Percentiles rank a stretch among this genome's conserved stretches.
phyloP scores from a whole-genome alignment of 2,113 vertebrate genomes.

The Gopherus flavomarginatus region DNA sequence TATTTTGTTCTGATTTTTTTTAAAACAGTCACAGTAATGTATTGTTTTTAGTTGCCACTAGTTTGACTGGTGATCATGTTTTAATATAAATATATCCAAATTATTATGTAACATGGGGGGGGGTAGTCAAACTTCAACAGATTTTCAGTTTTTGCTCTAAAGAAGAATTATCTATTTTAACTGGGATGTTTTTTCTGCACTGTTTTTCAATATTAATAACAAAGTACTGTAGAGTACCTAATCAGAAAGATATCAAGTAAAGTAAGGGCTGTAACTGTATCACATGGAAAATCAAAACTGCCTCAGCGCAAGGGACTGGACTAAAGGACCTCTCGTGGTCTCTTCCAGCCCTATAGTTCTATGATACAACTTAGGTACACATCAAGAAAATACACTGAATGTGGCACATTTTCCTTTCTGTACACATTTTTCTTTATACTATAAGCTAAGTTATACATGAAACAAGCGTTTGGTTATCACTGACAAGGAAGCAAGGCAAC shows the following conservation, averaged over 20 bases:
- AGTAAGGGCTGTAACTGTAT: neutral
- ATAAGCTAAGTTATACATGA: constrained; percentile 10
- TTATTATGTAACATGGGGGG: constrained; percentile 36
- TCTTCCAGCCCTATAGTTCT: neutral
- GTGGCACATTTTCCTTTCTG: constrained; percentile 23
- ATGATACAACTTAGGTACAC: neutral
- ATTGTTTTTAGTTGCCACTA: constrained; percentile 67
- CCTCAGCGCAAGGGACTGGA: neutral
- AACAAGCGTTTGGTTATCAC: constrained; percentile 51
- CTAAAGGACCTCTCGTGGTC: neutral
- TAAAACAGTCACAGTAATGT: constrained; percentile 77
- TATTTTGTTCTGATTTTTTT: constrained; percentile 91
- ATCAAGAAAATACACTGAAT: neutral
- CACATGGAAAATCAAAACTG: constrained; percentile 29
- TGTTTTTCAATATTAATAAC: constrained; percentile 41
- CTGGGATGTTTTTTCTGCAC: constrained; percentile 37
- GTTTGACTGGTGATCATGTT: constrained; percentile 58
- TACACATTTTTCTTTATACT: constrained; percentile 28
- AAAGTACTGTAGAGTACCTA: constrained; percentile 7
- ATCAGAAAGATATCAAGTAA: neutral
- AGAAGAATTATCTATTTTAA: constrained; percentile 53
- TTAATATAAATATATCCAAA: constrained; percentile 68
- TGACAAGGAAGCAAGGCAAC: neutral
- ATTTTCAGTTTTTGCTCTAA: constrained; percentile 10
- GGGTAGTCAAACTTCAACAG: neutral